Evolutionary conservation across 2,113 vertebrate species (phyloP).

Genomic region (Poeciliopsis retropinna): DNA sequence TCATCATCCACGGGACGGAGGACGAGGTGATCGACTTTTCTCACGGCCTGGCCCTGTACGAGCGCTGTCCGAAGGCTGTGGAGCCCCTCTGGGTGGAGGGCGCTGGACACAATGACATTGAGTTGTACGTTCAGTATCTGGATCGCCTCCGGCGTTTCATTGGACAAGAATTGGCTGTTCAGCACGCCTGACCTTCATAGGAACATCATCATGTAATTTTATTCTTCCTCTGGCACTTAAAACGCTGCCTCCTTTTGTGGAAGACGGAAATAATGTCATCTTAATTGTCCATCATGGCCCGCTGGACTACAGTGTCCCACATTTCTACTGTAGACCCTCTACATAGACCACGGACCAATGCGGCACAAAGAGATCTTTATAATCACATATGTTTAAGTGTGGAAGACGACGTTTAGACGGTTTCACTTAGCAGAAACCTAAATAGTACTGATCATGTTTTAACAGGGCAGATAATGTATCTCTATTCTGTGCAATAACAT

Average conservation of each 20-base stretch:
- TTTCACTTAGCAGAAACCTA: too few species aligned
- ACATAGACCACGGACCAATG: not conserved
- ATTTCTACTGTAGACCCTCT: not conserved
- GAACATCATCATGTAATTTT: not conserved
- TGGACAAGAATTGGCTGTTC: constrained; percentile 88
- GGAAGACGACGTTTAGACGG: constrained; percentile 3
- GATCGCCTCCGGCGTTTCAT: constrained; percentile 96
- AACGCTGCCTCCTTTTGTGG: constrained; percentile 11
- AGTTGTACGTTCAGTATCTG: constrained; percentile 97
- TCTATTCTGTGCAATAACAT: constrained; percentile 48
- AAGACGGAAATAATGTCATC: constrained; percentile 10
- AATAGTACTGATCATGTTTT: not conserved
- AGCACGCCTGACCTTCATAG: constrained; percentile 67
- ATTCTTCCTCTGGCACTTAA: constrained; percentile 8
- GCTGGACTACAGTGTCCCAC: not conserved
- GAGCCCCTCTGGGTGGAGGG: constrained; percentile 99
- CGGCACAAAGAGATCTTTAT: constrained; percentile 6
- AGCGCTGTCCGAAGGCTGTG: constrained; percentile 96
- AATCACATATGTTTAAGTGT: constrained; percentile 8
- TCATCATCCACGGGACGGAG: constrained; percentile 98
- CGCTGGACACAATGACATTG: constrained; percentile 97
- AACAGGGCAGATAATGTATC: not conserved
- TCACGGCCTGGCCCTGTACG: constrained; percentile 93
- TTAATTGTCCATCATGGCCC: not conserved
- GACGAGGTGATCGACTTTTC: constrained; percentile 99